Conservation (phyloP, 1,140 invertebrate genomes). For the Hormaphis cornu region DNA sequence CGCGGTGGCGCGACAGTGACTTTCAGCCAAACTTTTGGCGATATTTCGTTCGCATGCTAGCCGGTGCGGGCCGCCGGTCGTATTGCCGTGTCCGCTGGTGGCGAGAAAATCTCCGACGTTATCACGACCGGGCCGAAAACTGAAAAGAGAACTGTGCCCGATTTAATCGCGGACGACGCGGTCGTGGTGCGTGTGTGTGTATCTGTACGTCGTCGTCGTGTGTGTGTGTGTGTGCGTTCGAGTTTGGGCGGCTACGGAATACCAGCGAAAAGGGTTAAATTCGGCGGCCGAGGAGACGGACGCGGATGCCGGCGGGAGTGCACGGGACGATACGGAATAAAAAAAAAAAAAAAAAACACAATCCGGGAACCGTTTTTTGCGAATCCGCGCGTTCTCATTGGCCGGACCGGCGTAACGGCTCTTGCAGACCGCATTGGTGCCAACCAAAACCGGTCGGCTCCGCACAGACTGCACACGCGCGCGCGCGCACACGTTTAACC, state of each 20-base stretch:
- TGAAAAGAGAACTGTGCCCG: too few relatives aligned
- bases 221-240: neutral
- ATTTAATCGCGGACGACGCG: too few relatives aligned
- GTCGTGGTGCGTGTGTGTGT: too few relatives aligned
- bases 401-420: slow-evolving; percentile 21
- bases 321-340: neutral
- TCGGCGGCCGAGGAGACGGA: neutral
- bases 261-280: slow-evolving; percentile 11
- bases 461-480: neutral
- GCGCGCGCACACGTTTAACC: neutral
- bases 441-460: slow-evolving; percentile 21
- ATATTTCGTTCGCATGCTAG: too few relatives aligned
- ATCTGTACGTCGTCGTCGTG: neutral
- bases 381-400: slow-evolving; percentile 6
- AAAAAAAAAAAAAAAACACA: slow-evolving; percentile 16
- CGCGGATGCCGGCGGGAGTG: neutral
- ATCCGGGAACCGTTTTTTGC: slow-evolving; percentile 32
- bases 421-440: slow-evolving; percentile 17
- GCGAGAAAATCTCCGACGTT: too few relatives aligned
- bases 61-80: too few relatives aligned
- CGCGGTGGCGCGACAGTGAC: too few relatives aligned
- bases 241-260: neutral
- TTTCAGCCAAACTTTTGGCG: too few relatives aligned
- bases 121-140: too few relatives aligned
- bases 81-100: too few relatives aligned